Conservation (phyloP, 2,888 invertebrate species). For the Trichopria drosophilae region DNA sequence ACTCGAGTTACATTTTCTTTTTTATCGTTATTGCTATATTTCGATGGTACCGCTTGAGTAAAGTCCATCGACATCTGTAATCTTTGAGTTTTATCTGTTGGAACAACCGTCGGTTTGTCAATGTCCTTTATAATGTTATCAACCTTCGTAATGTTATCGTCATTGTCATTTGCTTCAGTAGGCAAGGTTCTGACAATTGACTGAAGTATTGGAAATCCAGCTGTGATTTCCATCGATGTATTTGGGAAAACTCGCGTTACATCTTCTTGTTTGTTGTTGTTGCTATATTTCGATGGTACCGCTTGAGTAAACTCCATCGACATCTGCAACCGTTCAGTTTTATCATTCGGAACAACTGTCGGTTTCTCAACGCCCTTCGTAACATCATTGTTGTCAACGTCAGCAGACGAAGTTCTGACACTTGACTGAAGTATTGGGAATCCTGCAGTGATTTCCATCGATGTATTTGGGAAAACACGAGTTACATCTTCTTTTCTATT, state of each 20-base stretch:
- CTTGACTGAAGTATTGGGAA: background rate
- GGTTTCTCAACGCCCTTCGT: background rate
- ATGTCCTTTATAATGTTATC: too few species aligned
- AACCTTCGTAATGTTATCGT: too few species aligned
- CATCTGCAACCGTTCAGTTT: background rate
- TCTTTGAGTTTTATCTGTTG: too few species aligned
- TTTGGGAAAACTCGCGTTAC: slow-evolving; percentile 12
- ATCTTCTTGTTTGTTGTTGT: background rate
- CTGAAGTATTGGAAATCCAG: background rate
- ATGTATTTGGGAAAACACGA: slow-evolving; percentile 1
- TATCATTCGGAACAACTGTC: background rate
- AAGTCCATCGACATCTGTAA: too few species aligned
- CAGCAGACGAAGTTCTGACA: background rate
- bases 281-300: background rate
- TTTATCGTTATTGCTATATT: background rate
- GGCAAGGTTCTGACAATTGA: background rate
- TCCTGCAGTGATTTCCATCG: background rate
- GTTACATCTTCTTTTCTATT: background rate
- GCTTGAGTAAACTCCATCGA: background rate
- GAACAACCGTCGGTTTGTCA: too few species aligned
- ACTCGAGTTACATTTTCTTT: background rate
- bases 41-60: too few species aligned
- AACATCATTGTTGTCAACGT: background rate
- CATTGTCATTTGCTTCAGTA: slow-evolving; percentile 8
- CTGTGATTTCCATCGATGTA: slow-evolving; percentile 12